Evolutionary conservation across 2,113 vertebrate species (phyloP), one percentile per base, ranked within the genome.

Genomic region (Tursiops truncatus): DNA sequence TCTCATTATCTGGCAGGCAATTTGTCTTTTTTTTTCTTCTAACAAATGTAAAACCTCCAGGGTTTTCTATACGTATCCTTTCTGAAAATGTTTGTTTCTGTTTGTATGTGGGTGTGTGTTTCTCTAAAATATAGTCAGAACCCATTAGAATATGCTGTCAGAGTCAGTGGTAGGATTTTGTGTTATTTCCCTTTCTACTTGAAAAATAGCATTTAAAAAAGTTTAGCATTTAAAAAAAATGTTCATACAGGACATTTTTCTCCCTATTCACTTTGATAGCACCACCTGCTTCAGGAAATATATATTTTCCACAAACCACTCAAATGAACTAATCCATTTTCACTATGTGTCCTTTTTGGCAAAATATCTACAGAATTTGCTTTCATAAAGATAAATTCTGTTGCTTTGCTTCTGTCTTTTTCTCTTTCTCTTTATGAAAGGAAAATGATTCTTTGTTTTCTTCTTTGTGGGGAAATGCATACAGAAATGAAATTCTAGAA

Each of bases 281-380:
- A 98, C 98, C 98, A 99, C 98, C 98, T 99, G 98, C 98, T 99
- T 98, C 94, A 36, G 98, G 98, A 99, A 98, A 99, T 98, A 98
- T 98, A 98, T 98, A 98, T 98, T 99, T 99, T 98, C 98, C 97
- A 97, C 98, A 98, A 95, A 98, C 96, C 97, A 97, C 95, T 99
- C 98, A 99, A 99, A 99, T 99, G 98, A 99, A 98, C 98, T 98
- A 98, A 99, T 99, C 98, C 98, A 98, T 99, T 99, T 99, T 99
- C 98, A 98, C 98, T 99, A 98, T 98, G 97, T 99, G 98, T 99
- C 98, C 89, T 98, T 98, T 98, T 98, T 98, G 98, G 98, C 97
- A 98, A 99, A 99, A 98, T 98, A 98, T 98, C 98, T 98, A 97
- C 98, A 98, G 97, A 98, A 98, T 98, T 99, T 98, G 98, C 98